A percentile compares a stretch with the other conserved stretches of the same genome.
phyloP scores from a whole-genome alignment of 1,140 invertebrate genomes.

The Anastatus disparis region DNA sequence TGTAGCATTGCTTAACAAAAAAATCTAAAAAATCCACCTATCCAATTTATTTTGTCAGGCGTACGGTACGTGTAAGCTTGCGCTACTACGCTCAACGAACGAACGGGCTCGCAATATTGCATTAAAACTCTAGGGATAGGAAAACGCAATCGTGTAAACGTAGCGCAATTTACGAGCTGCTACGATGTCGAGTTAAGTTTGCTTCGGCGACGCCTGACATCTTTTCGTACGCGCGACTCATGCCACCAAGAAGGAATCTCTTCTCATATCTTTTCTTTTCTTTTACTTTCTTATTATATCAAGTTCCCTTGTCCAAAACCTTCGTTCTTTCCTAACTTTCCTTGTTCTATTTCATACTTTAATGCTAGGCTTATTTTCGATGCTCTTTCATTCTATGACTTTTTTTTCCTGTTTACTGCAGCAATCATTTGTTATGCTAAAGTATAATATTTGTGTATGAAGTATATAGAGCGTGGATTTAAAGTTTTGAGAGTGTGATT shows the following conservation, averaged over 20 bases:
- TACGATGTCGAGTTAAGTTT: constrained; percentile 35
- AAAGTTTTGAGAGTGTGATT: too few species aligned
- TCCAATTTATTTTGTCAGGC: constrained; percentile 32
- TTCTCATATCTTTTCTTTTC: not conserved
- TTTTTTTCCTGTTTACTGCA: constrained; percentile 2
- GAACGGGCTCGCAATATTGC: constrained; percentile 28
- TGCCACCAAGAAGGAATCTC: not conserved
- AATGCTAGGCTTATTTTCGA: not conserved
- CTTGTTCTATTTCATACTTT: not conserved
- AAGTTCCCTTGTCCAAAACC: not conserved
- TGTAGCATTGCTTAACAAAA: not conserved
- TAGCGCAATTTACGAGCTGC: constrained; percentile 41
- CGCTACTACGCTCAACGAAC: not conserved
- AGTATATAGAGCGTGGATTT: too few species aligned
- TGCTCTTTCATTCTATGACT: not conserved
- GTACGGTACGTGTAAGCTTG: not conserved
- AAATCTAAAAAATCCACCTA: constrained; percentile 31
- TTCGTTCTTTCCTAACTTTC: not conserved
- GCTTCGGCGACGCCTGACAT: constrained; percentile 3
- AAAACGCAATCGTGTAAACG: constrained; percentile 37
- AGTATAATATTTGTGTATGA: too few species aligned
- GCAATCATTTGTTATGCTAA: too few species aligned
- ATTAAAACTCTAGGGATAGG: constrained; percentile 21
- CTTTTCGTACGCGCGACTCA: not conserved
- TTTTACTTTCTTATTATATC: not conserved